phyloP scores from a whole-genome alignment of 1,140 invertebrate species.

The Nylanderia fulva region DNA sequence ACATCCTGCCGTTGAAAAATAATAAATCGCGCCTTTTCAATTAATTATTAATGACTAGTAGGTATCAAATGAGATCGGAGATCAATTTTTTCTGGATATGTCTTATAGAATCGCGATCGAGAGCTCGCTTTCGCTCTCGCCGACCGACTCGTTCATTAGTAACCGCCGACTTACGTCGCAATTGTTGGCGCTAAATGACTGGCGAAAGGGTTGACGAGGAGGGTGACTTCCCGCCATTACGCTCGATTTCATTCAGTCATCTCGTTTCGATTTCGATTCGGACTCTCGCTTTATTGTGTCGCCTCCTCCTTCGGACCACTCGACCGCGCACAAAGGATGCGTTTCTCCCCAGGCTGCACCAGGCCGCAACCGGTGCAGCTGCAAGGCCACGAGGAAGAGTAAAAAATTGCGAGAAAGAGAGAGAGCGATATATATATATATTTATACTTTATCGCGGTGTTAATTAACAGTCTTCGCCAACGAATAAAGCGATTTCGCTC shows the following conservation, averaged over 20 bases:
- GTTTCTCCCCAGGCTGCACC: conserved; percentile 67
- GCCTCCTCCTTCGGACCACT: conserved; percentile 48
- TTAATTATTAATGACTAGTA: too few species aligned
- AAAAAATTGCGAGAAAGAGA: conserved; percentile 12
- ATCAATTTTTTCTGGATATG: conserved; percentile 35
- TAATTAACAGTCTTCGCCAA: conserved; percentile 22
- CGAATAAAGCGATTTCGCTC: background rate
- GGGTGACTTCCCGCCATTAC: conserved; percentile 28
- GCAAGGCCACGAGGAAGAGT: conserved; percentile 47
- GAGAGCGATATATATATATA: background rate
- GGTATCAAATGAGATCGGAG: too few species aligned
- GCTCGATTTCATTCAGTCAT: conserved; percentile 63
- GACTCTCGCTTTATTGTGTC: conserved; percentile 65
- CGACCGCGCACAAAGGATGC: conserved; percentile 68
- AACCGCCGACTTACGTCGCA: conserved; percentile 57
- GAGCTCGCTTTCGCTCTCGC: conserved; percentile 20
- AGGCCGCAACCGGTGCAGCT: conserved; percentile 56
- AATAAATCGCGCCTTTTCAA: background rate
- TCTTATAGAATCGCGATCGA: conserved; percentile 10
- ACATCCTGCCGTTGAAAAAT: conserved; percentile 21
- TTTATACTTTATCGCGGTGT: too few species aligned
- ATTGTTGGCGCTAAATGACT: conserved; percentile 52
- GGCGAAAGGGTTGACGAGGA: conserved; percentile 26
- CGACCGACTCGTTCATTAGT: conserved; percentile 60
- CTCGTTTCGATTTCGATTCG: conserved; percentile 76